A percentile compares a stretch with the other conserved stretches of the same genome.
These are phyloP conservation scores for Encarsia formosa DNA, from an alignment of 2,888 invertebrate genomes.

Conservation along the genomic window DNA sequence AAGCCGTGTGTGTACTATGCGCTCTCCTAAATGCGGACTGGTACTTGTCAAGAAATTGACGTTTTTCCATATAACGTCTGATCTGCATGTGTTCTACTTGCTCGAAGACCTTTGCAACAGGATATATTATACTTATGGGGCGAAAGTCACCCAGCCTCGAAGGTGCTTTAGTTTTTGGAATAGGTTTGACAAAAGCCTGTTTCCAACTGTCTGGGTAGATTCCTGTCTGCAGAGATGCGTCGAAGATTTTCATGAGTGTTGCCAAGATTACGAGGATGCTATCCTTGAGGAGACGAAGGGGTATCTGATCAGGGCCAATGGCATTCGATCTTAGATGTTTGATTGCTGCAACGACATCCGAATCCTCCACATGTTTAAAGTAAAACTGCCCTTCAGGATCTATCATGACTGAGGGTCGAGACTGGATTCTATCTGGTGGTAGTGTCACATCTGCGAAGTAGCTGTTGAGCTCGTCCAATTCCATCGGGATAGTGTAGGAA, in stretches of 20 bases:
- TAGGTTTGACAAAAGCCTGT: slow-evolving; percentile 8
- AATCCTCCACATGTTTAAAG: not conserved
- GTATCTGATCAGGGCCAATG: not conserved
- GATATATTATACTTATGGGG: slow-evolving; percentile 2
- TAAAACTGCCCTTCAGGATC: not conserved
- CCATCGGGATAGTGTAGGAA: too few relatives aligned
- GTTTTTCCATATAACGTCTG: too few relatives aligned
- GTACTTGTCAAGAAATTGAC: too few relatives aligned
- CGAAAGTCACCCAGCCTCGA: slow-evolving; percentile 1
- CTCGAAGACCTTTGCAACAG: not conserved
- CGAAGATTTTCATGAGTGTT: not conserved
- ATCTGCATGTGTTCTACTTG: not conserved
- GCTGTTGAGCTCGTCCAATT: too few relatives aligned
- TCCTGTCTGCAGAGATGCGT: slow-evolving; percentile 1
- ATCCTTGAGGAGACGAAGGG: not conserved
- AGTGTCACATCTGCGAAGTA: too few relatives aligned
- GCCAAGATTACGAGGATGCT: not conserved
- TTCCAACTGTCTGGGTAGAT: slow-evolving; percentile 7
- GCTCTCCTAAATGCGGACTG: too few relatives aligned
- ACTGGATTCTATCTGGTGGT: too few relatives aligned
- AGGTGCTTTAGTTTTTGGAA: slow-evolving; percentile 8
- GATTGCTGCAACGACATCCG: not conserved
- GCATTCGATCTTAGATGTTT: not conserved
- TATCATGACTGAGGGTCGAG: not conserved
- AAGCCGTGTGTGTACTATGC: too few relatives aligned